phyloP scores from a whole-genome alignment of 1,140 invertebrate genomes.

The Neodiprion virginianus region DNA sequence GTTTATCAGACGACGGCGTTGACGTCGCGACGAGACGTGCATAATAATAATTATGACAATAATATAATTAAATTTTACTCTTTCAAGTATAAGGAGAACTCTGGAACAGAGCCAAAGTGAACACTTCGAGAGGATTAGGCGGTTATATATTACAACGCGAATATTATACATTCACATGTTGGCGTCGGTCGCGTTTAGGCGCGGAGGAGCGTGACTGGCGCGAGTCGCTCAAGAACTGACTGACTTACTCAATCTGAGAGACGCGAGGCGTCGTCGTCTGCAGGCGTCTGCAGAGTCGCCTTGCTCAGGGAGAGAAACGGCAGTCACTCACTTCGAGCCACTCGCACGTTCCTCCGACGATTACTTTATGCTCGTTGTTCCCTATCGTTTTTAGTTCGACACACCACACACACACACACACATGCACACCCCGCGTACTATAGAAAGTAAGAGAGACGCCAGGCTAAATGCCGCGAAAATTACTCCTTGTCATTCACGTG shows the following conservation, averaged over 20 bases:
- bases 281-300: background rate
- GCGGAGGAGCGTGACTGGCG: background rate
- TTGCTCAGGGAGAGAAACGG: background rate
- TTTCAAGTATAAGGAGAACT: background rate
- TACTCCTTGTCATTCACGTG: too few relatives aligned
- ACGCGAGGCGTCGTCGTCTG: background rate
- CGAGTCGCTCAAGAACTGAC: constrained; percentile 6
- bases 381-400: too few relatives aligned
- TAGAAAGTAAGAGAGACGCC: too few relatives aligned
- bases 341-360: background rate
- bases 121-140: background rate
- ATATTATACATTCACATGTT: background rate
- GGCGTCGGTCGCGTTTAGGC: background rate
- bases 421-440: too few relatives aligned
- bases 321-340: background rate
- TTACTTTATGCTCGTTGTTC: background rate
- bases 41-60: background rate
- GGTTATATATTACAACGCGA: background rate
- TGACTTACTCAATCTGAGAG: background rate
- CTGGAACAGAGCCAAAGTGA: background rate
- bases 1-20: constrained; percentile 11
- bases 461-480: too few relatives aligned
- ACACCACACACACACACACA: too few relatives aligned
- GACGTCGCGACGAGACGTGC: background rate
- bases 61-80: background rate